Conservation (phyloP, 2,113 vertebrate genomes). For the Cyprinus carpio region DNA sequence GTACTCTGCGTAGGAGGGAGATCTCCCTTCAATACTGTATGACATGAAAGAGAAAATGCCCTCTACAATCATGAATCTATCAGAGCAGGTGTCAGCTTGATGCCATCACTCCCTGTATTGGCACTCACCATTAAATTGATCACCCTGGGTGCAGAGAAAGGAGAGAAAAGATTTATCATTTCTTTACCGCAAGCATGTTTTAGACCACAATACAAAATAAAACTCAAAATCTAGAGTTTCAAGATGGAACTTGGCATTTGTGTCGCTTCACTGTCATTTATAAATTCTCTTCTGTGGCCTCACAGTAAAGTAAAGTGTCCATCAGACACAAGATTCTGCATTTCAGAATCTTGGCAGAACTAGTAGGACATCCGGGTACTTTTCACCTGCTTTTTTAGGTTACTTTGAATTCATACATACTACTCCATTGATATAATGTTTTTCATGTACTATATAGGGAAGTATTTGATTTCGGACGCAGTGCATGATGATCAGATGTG, state of each 20-base stretch:
- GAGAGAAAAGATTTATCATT: background rate
- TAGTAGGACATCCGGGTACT: too few species aligned
- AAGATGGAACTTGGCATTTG: too few species aligned
- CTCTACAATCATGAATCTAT: constrained; percentile 9
- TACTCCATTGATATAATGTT: too few species aligned
- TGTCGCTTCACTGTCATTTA: background rate
- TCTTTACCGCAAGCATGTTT: background rate
- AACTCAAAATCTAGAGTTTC: background rate
- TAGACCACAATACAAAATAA: background rate
- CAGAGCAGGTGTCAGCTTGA: constrained; percentile 20
- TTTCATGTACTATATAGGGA: background rate
- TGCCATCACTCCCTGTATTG: constrained; percentile 28
- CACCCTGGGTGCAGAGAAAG: background rate
- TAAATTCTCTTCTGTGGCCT: background rate
- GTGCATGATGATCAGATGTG: too few species aligned
- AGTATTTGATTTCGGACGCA: background rate
- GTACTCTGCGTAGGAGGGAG: constrained; percentile 7
- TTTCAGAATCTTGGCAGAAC: background rate
- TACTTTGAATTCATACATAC: too few species aligned
- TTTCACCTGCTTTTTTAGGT: background rate
- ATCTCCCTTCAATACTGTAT: constrained; percentile 24
- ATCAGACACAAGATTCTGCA: too few species aligned
- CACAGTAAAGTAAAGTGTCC: background rate
- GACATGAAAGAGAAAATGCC: constrained; percentile 21
- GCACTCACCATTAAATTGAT: constrained; percentile 10